Percentiles rank a stretch among this genome's conserved stretches.
These are phyloP conservation scores for Heliconius hortense DNA, from an alignment of 2,888 invertebrate species.

Conservation along the genomic window DNA sequence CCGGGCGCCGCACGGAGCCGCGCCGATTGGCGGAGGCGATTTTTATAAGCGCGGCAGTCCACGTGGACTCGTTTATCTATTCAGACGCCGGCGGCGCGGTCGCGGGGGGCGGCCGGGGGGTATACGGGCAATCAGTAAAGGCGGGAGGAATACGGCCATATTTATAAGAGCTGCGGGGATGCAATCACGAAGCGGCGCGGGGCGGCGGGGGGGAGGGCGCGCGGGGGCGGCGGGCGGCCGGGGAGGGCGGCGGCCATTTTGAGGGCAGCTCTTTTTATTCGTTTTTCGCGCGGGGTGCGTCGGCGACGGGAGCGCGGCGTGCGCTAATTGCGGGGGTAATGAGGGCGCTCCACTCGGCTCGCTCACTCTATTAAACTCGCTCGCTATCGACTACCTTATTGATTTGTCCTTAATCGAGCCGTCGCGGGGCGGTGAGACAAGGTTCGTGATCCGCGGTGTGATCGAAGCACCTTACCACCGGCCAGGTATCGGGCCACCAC, in stretches of 20 bases:
- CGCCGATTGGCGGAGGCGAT: conserved; percentile 71
- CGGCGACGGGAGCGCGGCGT: conserved; percentile 78
- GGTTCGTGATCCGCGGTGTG: conserved; percentile 60
- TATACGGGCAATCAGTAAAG: conserved; percentile 84
- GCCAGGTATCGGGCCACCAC: conserved; percentile 29
- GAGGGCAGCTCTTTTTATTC: conserved; percentile 86
- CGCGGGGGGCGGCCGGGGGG: conserved; percentile 80
- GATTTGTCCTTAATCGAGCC: conserved; percentile 79
- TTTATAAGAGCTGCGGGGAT: conserved; percentile 83
- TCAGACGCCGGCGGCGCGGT: conserved; percentile 83
- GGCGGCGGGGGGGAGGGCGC: conserved; percentile 62
- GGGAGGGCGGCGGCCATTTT: conserved; percentile 86
- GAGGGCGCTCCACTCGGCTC: conserved; percentile 80
- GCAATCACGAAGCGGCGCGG: conserved; percentile 82
- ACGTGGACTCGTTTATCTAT: conserved; percentile 84
- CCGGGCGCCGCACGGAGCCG: conserved; percentile 49
- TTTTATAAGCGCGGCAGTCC: conserved; percentile 81
- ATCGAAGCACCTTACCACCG: conserved; percentile 60
- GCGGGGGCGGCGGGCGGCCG: conserved; percentile 37
- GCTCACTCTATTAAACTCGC: conserved; percentile 80
- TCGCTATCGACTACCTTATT: conserved; percentile 81
- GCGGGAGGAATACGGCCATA: conserved; percentile 83
- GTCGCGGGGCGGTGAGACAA: conserved; percentile 61
- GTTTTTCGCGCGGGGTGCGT: conserved; percentile 82
- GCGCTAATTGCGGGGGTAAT: conserved; percentile 83